phyloP scores from a whole-genome alignment of 2,888 invertebrate species.

The Melipona beecheii region DNA sequence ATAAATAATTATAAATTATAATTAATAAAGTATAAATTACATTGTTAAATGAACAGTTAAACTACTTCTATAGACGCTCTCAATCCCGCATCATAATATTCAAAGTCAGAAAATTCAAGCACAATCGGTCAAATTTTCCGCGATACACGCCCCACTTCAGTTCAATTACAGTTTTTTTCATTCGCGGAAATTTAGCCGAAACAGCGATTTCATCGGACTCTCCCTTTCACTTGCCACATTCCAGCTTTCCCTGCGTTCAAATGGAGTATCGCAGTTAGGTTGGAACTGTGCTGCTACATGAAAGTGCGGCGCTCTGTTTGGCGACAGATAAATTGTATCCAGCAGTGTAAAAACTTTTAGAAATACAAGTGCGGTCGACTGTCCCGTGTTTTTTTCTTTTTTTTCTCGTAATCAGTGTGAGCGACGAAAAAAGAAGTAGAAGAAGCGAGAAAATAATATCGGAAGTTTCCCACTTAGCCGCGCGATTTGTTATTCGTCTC shows the following conservation, averaged over 20 bases:
- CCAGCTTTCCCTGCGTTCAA: conserved; percentile 66
- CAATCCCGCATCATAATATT: background rate
- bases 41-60: background rate
- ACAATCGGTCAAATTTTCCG: background rate
- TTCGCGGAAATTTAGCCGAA: conserved; percentile 10
- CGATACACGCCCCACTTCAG: background rate
- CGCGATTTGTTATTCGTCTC: conserved; percentile 12
- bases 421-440: conserved; percentile 10
- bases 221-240: conserved; percentile 23
- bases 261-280: conserved; percentile 73
- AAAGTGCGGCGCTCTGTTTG: background rate
- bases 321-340: background rate
- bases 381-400: background rate
- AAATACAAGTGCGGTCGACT: conserved; percentile 57
- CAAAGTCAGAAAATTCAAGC: background rate
- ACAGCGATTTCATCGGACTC: conserved; percentile 6
- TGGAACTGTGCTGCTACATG: conserved; percentile 18
- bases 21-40: background rate
- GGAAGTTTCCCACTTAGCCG: conserved; percentile 18
- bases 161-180: conserved; percentile 24
- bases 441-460: background rate
- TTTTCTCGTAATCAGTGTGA: conserved; percentile 44
- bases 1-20: no score
- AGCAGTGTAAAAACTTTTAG: conserved; percentile 70
- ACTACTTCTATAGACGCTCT: no score